Evolutionary conservation across 2,113 vertebrate species (phyloP), one percentile per base, ranked within the genome.

Genomic region (Pipra filicauda): DNA sequence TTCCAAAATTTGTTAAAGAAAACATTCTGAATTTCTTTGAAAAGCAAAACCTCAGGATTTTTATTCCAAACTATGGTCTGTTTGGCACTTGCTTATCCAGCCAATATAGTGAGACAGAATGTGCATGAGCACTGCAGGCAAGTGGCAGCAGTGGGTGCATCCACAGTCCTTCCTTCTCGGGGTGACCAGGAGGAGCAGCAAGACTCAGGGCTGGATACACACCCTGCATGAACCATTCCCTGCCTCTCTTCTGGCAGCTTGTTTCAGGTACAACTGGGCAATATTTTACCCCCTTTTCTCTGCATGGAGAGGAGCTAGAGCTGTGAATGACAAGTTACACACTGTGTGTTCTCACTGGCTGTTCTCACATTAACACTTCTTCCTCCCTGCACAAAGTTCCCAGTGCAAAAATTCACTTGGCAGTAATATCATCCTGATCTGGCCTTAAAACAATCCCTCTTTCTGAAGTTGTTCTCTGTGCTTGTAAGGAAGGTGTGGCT

Each of bases 301-400:
- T 67, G 54, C 84, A 46, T 1, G 9, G 51, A 89, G 41, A 44
- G 43, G 46, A 83, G 72, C 54, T 77, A 51, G 75, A 88, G 82
- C 69, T 81, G 67, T 35, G 65, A 93, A 71, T 1, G 13, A 52
- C 58, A 62, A 62, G n/a, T 66, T 54, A n/a, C 27, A 65, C 3
- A 2, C n/a, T 26, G 49, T 2, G 5, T 1, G 85, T 57, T 94
- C 88, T 41, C 76, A 44, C 82, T 92, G 88, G 48, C 75, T 91
- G 73, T 81, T 92, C 64, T 3, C 93, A 84, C 90, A 89, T 93
- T 96, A 95, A 87, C 83, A 87, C 70, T 84, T 44, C 69, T 94
- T 73, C 65, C 92, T 78, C 79, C 72, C 59, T 88, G 35, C 70
- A 71, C 51, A 35, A 35, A 66, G 35, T 23, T 94, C 54, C 70